A percentile compares a stretch with the other conserved stretches of the same genome.
Conservation (phyloP, 2,888 invertebrate species). For the Mesorhabditis belari region DNA sequence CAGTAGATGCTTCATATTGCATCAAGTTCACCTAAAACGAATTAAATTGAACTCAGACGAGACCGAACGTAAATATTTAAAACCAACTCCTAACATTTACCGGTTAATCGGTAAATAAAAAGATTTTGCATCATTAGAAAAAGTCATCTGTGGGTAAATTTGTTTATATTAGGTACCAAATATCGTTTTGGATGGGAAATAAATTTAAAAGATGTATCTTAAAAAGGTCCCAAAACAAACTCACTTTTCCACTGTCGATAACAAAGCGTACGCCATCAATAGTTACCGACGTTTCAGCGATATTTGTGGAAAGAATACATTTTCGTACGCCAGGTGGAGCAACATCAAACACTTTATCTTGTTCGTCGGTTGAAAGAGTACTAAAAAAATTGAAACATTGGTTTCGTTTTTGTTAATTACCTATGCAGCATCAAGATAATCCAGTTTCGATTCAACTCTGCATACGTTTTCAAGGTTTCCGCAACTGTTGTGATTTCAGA, state of each 20-base stretch:
- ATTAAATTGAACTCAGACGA: not conserved
- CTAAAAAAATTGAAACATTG: constrained; percentile 57
- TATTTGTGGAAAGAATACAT: constrained; percentile 94
- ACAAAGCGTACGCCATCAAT: constrained; percentile 97
- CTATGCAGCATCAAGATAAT: constrained; percentile 80
- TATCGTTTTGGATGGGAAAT: not conserved
- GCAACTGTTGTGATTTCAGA: constrained; percentile 51
- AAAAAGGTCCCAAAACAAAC: not conserved
- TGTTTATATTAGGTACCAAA: constrained; percentile 54
- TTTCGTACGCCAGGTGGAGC: constrained; percentile 88
- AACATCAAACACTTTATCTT: constrained; percentile 92
- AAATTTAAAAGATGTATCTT: not conserved
- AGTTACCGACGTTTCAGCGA: constrained; percentile 95
- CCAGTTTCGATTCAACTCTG: constrained; percentile 74
- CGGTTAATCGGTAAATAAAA: too few species aligned
- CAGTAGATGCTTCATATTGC: constrained; percentile 82
- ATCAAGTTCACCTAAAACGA: constrained; percentile 62
- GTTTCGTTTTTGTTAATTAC: constrained; percentile 6
- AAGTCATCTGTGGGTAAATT: constrained; percentile 49
- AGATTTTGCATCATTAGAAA: constrained; percentile 1
- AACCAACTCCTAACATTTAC: not conserved
- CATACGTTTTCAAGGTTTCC: constrained; percentile 64
- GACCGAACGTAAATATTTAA: not conserved
- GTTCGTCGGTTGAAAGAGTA: constrained; percentile 81
- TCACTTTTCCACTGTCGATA: constrained; percentile 80